Base-by-base conservation (phyloP, 1,140 invertebrate species). In the Stenopsyche tienmushanensis region DNA sequence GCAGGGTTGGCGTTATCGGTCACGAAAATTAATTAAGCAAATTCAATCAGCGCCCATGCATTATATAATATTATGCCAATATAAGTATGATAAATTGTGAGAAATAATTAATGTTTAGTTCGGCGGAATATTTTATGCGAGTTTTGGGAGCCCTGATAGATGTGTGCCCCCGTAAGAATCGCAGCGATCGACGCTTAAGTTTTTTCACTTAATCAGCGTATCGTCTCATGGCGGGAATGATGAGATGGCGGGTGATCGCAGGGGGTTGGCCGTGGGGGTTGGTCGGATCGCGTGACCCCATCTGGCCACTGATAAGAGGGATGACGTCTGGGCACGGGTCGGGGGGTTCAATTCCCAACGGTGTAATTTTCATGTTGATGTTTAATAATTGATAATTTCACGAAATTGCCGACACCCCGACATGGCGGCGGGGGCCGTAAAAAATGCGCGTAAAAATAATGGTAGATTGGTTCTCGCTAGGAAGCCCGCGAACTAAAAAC, bases 351-450 rank as follows among this genome's bases (percentile, higher is more conserved):
- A 29, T 41, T 39, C 67, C 62, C 26, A 47, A 59, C 50, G 67
- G 63, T 64, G 57, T 53, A 26, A 69, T 69, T 62, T 69, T 45
- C 62, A 65, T 68, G 66, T 68, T 68, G 66, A 68, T 68, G 66
- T 65, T 69, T 57, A 69, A 69, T 69, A 69, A 69, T 69, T 69
- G 67, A 69, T 69, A 69, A 69, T 69, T 69, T 57, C 55, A 25
- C 58, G 50, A 50, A 64, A 64, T 64, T 57, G 60, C 60, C 54
- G 52, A 55, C 57, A 60, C 57, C 29, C 34, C 52, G 34, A 34
- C 50, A 26, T 17, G 44, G 57, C 29, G 42, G n/a, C n/a, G n/a
- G n/a, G 57, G 42, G 44, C 39, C 29, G 55, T 58, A 45, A 60
- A 60, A 60, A 59, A 47, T 26, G 29, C 39, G 44, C 57, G 42